Evolutionary conservation across 2,888 invertebrate species (phyloP).

Genomic region (Zaprionus bogoriensis): DNA sequence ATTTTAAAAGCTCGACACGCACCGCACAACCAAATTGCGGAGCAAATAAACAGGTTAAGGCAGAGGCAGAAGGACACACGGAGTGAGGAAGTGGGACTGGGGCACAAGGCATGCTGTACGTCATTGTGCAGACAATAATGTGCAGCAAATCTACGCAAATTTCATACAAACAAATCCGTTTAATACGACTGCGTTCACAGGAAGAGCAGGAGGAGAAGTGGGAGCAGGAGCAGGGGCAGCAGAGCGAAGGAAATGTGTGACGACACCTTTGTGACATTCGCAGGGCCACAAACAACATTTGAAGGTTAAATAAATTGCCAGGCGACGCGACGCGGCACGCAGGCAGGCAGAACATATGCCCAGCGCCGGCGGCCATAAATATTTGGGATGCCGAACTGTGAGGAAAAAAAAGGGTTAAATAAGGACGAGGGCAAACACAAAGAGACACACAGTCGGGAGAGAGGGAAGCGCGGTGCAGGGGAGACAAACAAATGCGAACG

Average conservation of each 20-base stretch:
- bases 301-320: constrained; percentile 74
- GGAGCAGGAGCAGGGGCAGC: constrained; percentile 1
- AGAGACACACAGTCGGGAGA: neutral
- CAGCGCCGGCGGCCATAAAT: constrained; percentile 66
- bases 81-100: neutral
- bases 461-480: neutral
- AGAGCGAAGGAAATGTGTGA: constrained; percentile 19
- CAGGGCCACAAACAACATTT: constrained; percentile 51
- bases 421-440: constrained; percentile 24
- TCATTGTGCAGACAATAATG: constrained; percentile 41
- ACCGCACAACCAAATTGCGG: constrained; percentile 41
- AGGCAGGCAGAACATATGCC: constrained; percentile 69
- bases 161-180: constrained; percentile 63
- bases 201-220: constrained; percentile 1
- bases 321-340: constrained; percentile 33
- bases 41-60: constrained; percentile 49
- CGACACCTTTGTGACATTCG: constrained; percentile 60
- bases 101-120: constrained; percentile 8
- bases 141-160: constrained; percentile 73
- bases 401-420: constrained; percentile 63
- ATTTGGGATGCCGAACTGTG: constrained; percentile 51
- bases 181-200: constrained; percentile 49
- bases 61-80: constrained; percentile 23
- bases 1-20: constrained; percentile 28
- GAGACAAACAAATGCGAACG: constrained; percentile 38